A percentile compares a stretch with the other conserved stretches of the same genome.
Evolutionary conservation across 2,113 vertebrate genomes (phyloP).

Genomic region (Arvicanthis niloticus): DNA sequence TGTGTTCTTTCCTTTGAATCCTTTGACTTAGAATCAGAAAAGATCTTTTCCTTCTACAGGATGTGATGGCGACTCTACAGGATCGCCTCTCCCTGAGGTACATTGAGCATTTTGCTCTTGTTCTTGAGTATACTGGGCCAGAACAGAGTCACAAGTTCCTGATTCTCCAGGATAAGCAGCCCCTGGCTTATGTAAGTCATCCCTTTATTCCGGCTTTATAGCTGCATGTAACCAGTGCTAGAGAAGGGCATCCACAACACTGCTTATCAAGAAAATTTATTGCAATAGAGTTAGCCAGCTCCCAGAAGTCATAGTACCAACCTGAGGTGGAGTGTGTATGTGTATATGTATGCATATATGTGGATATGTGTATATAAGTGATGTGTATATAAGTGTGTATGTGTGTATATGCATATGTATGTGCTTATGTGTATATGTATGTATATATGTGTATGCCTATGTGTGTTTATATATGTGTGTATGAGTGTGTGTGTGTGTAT

Average conservation of each 20-base stretch:
- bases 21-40: background rate
- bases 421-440: background rate
- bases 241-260: background rate
- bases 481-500: background rate
- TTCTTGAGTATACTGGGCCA: conserved; percentile 94
- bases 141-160: conserved; percentile 95
- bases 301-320: conserved; percentile 45
- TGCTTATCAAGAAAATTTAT: conserved; percentile 45
- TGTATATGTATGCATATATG: background rate
- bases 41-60: conserved; percentile 85
- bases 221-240: conserved; percentile 9
- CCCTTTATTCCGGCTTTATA: conserved; percentile 36
- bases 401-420: background rate
- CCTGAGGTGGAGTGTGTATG: background rate
- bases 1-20: background rate
- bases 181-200: conserved; percentile 94
- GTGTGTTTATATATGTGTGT: background rate
- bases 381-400: background rate
- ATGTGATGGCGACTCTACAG: conserved; percentile 97
- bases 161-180: conserved; percentile 97
- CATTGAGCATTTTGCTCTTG: conserved; percentile 98
- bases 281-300: background rate
- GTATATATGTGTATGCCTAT: background rate
- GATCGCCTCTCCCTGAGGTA: conserved; percentile 98
- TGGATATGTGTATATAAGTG: no score